Conservation (phyloP, 1,140 invertebrate species). For the Aphaenogaster floridana region DNA sequence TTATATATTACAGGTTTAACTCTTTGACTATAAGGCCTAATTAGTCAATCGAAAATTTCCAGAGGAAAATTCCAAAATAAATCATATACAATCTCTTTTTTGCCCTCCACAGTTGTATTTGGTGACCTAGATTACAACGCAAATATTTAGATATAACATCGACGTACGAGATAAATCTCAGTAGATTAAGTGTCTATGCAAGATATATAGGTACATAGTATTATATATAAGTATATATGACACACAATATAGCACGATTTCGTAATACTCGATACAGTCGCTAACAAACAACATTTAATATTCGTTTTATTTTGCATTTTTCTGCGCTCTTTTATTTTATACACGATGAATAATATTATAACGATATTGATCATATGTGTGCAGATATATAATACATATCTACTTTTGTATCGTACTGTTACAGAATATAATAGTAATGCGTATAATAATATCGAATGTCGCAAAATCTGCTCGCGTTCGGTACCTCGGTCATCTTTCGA, state of each 20-base stretch:
- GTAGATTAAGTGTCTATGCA: constrained; percentile 75
- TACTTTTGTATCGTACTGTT: constrained; percentile 61
- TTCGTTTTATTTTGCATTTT: constrained; percentile 69
- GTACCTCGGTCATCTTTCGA: neutral
- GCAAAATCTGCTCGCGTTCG: constrained; percentile 55
- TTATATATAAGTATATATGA: constrained; percentile 64
- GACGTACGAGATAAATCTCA: constrained; percentile 75
- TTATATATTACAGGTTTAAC: neutral
- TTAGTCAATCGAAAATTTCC: neutral
- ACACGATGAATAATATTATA: constrained; percentile 76
- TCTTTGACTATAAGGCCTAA: neutral
- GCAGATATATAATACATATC: constrained; percentile 53
- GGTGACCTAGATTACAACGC: constrained; percentile 80
- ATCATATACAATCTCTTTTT: neutral
- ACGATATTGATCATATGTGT: constrained; percentile 73
- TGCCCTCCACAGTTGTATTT: constrained; percentile 82
- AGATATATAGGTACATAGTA: constrained; percentile 71
- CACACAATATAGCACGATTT: constrained; percentile 77
- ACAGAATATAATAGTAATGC: constrained; percentile 68
- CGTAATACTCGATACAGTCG: constrained; percentile 72
- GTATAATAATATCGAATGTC: constrained; percentile 66
- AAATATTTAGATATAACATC: constrained; percentile 80
- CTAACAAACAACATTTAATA: constrained; percentile 81
- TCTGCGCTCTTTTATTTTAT: constrained; percentile 66
- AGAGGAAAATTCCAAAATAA: constrained; percentile 21